Conservation (phyloP, 2,888 invertebrate species). For the Automeris io region DNA sequence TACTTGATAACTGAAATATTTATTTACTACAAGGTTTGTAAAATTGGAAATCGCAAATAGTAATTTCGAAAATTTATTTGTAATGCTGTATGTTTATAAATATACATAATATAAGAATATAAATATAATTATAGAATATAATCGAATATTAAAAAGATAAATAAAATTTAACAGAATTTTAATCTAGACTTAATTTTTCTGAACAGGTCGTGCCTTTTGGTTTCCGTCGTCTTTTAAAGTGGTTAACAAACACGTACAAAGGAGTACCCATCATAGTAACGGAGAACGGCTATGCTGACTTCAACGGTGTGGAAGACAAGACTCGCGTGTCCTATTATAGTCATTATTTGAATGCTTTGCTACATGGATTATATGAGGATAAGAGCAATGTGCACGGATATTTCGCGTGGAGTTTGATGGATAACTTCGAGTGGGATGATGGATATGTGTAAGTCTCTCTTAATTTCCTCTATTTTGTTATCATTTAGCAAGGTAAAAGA, state of each 20-base stretch:
- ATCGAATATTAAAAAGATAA: too few species aligned
- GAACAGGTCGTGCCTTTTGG: conserved; percentile 76
- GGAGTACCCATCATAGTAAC: conserved; percentile 74
- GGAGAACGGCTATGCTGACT: conserved; percentile 76
- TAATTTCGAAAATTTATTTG: too few species aligned
- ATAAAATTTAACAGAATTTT: not conserved
- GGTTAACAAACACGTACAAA: conserved; percentile 71
- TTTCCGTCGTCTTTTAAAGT: conserved; percentile 71
- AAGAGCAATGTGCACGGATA: conserved; percentile 82
- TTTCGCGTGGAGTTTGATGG: conserved; percentile 89
- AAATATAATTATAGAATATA: too few species aligned
- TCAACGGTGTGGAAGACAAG: conserved; percentile 65
- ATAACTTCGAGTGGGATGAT: conserved; percentile 89
- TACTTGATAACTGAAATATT: too few species aligned
- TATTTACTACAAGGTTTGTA: too few species aligned
- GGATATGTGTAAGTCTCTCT: conserved; percentile 81
- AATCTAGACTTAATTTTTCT: not conserved
- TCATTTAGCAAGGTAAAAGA: too few species aligned
- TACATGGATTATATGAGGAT: conserved; percentile 75
- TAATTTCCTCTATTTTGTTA: too few species aligned
- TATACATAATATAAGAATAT: too few species aligned
- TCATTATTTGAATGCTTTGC: conserved; percentile 63
- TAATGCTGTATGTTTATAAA: too few species aligned
- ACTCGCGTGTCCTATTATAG: conserved; percentile 78
- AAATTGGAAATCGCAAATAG: too few species aligned